Percentiles rank a stretch among this genome's conserved stretches.
Evolutionary conservation across 2,888 invertebrate species (phyloP).

Genomic region (Volucella inflata): DNA sequence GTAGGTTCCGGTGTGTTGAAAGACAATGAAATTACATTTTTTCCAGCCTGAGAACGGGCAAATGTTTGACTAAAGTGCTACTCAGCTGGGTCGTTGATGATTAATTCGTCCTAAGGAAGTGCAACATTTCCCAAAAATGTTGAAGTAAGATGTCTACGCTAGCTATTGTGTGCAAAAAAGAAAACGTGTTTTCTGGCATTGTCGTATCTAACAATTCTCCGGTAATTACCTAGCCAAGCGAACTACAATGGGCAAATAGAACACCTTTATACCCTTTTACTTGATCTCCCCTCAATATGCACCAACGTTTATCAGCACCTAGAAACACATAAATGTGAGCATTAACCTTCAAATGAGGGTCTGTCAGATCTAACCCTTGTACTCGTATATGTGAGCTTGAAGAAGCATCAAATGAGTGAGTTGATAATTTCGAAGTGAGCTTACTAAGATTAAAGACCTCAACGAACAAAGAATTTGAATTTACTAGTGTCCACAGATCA

Average conservation of each 20-base stretch:
- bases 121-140: conserved; percentile 7
- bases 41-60: no score
- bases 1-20: no score
- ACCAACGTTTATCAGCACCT: conserved; percentile 11
- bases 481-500: background rate
- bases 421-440: conserved; percentile 12
- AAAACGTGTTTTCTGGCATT: background rate
- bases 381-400: conserved; percentile 11
- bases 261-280: background rate
- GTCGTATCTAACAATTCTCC: background rate
- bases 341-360: conserved; percentile 9
- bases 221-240: background rate
- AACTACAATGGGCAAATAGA: background rate
- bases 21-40: no score
- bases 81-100: no score
- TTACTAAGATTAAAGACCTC: conserved; percentile 1
- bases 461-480: background rate
- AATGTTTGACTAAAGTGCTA: no score
- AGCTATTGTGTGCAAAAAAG: background rate
- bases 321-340: conserved; percentile 23
- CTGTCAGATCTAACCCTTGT: background rate
- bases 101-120: background rate
- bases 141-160: background rate
- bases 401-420: conserved; percentile 1
- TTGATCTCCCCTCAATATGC: conserved; percentile 12